phyloP scores from a whole-genome alignment of 2,797 vertebrate genomes.

The Sitta carolinensis region DNA sequence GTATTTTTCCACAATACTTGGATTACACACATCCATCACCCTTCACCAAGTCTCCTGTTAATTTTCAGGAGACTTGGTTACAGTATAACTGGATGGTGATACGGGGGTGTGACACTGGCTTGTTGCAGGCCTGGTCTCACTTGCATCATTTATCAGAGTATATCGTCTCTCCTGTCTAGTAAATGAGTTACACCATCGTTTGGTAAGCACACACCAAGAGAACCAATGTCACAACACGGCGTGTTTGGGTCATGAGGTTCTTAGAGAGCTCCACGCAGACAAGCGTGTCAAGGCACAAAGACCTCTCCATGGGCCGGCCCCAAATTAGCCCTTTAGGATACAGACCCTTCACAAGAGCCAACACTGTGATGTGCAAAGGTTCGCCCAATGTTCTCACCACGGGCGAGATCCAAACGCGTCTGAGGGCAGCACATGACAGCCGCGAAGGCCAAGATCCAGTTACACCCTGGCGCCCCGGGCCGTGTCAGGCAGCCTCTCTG shows the following conservation, averaged over 20 bases:
- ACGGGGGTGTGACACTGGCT: neutral
- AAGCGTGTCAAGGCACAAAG: neutral
- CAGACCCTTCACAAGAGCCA: neutral
- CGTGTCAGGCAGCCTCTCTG: neutral
- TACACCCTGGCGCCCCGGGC: neutral
- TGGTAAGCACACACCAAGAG: neutral
- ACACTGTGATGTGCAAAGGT: accelerated
- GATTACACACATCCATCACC: neutral
- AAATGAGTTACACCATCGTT: neutral
- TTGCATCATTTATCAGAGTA: neutral
- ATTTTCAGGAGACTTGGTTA: neutral
- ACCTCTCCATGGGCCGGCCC: neutral
- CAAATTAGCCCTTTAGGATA: neutral
- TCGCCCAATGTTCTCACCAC: accelerated
- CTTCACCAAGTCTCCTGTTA: neutral
- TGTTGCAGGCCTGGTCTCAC: neutral
- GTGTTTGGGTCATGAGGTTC: neutral
- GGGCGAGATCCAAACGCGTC: neutral
- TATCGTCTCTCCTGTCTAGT: neutral
- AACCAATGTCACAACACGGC: neutral
- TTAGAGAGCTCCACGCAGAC: neutral
- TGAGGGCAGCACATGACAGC: neutral
- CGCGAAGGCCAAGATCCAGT: neutral
- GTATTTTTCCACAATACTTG: neutral
- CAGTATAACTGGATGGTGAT: neutral